Evolutionary conservation across 2,797 vertebrate genomes (phyloP), one percentile per base, ranked within the genome.

Genomic region (Myripristis jacobus): DNA sequence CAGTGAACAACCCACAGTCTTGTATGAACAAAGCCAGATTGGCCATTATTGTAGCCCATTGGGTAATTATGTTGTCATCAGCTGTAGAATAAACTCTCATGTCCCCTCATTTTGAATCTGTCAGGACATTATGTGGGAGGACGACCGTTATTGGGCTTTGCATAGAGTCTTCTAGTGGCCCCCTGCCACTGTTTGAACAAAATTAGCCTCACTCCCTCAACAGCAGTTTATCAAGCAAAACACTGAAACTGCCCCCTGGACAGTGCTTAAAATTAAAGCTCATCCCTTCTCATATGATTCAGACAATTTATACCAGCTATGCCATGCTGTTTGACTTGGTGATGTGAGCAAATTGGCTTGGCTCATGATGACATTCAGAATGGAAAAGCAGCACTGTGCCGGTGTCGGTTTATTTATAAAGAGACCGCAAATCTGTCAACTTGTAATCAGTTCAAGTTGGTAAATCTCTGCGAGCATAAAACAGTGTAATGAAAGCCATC

Each of bases 101-200:
- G 10, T 69, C 70, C 53, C 60, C 65, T 79, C 47, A 11, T 77
- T 85, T 47, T 55, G 29, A 85, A 74, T 79, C 80, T 58, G 4
- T 64, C 0, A 2, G 57, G 70, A 48, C 44, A 58, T 71, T 56
- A 56, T 62, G 70, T 80, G 63, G 65, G 81, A 83, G 66, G 77
- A 81, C 77, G 83, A 77, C 46, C 24, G 75, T 86, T 87, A 86
- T 79, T 89, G 76, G 70, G 71, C 71, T 82, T 76, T 67, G 21
- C 54, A 31, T 53, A 50, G 55, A 41, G 81, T 64, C 22, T 77
- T 70, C 19, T 48, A 85, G 74, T 59, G 70, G 55, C 66, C 78
- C 67, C 73, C 75, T 57, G 70, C 66, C 68, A 66, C 76, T 65
- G 60, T 80, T 85, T 70, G 73, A 66, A 66, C 46, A 36, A 85